Evolutionary conservation across 1,140 invertebrate species (phyloP).

Genomic region (Solen grandis): DNA sequence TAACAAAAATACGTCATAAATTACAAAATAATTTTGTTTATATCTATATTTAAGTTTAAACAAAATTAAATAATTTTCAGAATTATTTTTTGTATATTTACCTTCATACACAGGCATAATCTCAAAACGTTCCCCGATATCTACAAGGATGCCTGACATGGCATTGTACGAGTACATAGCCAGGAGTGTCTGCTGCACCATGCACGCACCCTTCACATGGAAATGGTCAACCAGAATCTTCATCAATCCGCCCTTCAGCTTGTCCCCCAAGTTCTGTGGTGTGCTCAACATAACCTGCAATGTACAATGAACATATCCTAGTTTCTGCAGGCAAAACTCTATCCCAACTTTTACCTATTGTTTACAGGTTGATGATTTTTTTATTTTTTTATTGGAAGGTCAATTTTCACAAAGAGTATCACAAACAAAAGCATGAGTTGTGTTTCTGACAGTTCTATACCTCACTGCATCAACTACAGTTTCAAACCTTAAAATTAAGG

Average conservation of each 20-base stretch:
- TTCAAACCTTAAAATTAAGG: too few relatives aligned
- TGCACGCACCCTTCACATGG: conserved; percentile 82
- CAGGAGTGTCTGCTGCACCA: conserved; percentile 84
- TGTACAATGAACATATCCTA: background rate
- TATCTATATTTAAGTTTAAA: too few relatives aligned
- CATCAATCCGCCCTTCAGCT: conserved; percentile 79
- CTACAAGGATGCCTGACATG: conserved; percentile 85
- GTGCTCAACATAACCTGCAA: conserved; percentile 81
- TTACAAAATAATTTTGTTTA: too few relatives aligned
- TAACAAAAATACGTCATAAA: too few relatives aligned
- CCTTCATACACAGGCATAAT: conserved; percentile 85
- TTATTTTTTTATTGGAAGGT: too few relatives aligned
- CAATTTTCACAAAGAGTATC: too few relatives aligned
- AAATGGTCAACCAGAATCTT: conserved; percentile 81
- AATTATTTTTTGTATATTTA: too few relatives aligned
- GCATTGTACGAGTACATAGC: conserved; percentile 85
- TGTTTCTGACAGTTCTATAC: background rate
- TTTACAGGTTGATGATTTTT: too few relatives aligned
- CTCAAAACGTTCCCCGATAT: conserved; percentile 85
- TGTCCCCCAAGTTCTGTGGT: conserved; percentile 81
- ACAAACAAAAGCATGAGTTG: background rate
- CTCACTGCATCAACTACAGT: background rate
- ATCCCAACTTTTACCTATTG: too few relatives aligned
- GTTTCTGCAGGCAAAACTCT: too few relatives aligned
- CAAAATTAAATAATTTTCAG: too few relatives aligned